Base-by-base conservation (phyloP, 2,797 vertebrate species). In the Argya squamiceps region DNA sequence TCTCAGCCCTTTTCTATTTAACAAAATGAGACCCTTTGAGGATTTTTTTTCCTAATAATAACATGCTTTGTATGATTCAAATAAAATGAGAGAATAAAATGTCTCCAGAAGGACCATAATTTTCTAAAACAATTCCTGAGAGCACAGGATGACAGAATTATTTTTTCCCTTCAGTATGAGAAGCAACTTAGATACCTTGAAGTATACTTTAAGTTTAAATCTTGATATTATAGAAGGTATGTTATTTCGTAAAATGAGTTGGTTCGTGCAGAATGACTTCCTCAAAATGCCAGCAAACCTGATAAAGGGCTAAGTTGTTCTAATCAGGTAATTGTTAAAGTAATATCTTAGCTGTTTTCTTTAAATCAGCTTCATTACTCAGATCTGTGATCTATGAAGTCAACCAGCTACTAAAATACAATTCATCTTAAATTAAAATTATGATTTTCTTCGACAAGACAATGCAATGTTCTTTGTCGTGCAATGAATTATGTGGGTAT, bases 391-490 rank as follows among this genome's bases (percentile, higher is more conserved):
- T 92, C 46, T 92, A 46, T 91, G 70, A 96, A 89, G 46, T 84
- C 36, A 93, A 81, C 32, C 19, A 95, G 32, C 59, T 96, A 55
- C 22, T 90, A 88, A 95, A 93, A 30, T 93, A 88, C 21, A 95
- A 94, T 95, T 94, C 23, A 64, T 95, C 41, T 95, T 96, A 96
- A 96, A 96, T 95, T 96, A 94, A 97, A 96, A 93, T 82, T 2
- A 50, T 94, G 5, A 12, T 50, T 89, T 89, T 94, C 76, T 97
- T 95, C 88, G 32, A 95, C 74, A 95, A 96, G 86, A 96, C 78
- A 97, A 93, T 93, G 56, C 50, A 84, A 30, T 56, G 23, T 92
- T 96, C 69, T 92, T 41, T 95, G 49, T 93, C 74, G 78, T 90
- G 20, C 50, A 76, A 84, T 97, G 88, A 97, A 92, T 96, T 97